These are phyloP conservation scores for Sinocyclocheilus anshuiensis DNA, from an alignment of 2,113 vertebrate genomes.

Conservation along the genomic window DNA sequence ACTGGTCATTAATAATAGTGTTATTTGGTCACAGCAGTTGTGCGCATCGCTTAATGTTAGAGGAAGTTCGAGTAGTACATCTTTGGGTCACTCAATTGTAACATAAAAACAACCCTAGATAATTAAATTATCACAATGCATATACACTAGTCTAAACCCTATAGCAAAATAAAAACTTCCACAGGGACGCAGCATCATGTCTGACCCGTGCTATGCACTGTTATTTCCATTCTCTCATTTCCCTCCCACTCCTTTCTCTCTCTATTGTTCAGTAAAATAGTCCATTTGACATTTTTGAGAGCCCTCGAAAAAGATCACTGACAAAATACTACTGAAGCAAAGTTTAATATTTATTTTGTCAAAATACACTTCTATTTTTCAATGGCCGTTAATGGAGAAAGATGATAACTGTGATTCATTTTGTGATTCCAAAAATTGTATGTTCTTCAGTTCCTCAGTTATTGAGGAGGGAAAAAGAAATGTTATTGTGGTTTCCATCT, in stretches of 20 bases:
- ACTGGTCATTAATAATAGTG: slow-evolving; percentile 22
- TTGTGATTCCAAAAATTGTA: neutral
- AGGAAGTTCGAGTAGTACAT: neutral
- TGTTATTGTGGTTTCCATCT: too few species aligned
- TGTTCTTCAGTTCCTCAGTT: too few species aligned
- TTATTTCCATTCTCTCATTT: neutral
- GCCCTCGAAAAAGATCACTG: neutral
- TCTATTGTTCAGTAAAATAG: neutral
- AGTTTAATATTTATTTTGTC: neutral
- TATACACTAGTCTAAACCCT: neutral
- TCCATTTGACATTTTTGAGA: neutral
- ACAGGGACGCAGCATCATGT: neutral
- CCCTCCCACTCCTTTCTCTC: neutral
- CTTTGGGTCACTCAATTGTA: slow-evolving; percentile 2
- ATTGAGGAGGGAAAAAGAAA: too few species aligned
- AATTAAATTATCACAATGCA: neutral
- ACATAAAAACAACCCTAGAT: neutral
- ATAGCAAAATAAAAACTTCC: neutral
- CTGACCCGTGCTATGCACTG: neutral
- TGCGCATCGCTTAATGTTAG: neutral
- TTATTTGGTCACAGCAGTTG: neutral
- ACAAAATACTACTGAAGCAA: neutral
- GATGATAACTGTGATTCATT: neutral
- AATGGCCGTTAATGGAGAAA: neutral
- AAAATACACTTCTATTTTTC: neutral